Conservation (phyloP, 2,797 vertebrate species). For the Parotocinclus haroldoi region DNA sequence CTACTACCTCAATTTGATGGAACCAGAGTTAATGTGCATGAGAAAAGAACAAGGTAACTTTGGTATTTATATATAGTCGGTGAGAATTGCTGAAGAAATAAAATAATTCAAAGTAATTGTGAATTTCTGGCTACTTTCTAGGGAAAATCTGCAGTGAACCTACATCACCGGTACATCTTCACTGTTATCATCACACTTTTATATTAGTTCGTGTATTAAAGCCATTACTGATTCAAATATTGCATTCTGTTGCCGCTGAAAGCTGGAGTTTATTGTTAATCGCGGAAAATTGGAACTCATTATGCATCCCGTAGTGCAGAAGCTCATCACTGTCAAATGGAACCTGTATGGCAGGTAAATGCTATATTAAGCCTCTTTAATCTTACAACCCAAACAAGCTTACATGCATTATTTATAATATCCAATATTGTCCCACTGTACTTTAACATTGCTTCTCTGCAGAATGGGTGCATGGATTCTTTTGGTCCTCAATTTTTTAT, state of each 20-base stretch:
- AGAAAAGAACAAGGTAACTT: slow-evolving; percentile 21
- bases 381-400: background rate
- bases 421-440: background rate
- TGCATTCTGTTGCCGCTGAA: slow-evolving; percentile 20
- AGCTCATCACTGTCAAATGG: slow-evolving; percentile 70
- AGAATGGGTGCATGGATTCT: slow-evolving; percentile 68
- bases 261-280: slow-evolving; percentile 67
- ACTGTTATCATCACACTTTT: slow-evolving; percentile 6
- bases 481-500: slow-evolving; percentile 65
- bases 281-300: slow-evolving; percentile 65
- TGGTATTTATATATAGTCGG: background rate
- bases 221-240: background rate
- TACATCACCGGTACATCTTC: slow-evolving; percentile 56
- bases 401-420: background rate
- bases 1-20: slow-evolving; percentile 68
- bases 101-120: slow-evolving; percentile 2
- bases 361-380: background rate
- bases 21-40: slow-evolving; percentile 49
- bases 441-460: slow-evolving; percentile 5
- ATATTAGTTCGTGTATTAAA: background rate
- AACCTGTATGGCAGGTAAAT: slow-evolving; percentile 66
- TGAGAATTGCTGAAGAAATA: background rate
- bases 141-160: slow-evolving; percentile 50
- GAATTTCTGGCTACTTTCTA: slow-evolving; percentile 29
- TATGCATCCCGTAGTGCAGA: slow-evolving; percentile 68